Conservation (phyloP, 2,797 vertebrate genomes). For the Phyllotis vaccarum region DNA sequence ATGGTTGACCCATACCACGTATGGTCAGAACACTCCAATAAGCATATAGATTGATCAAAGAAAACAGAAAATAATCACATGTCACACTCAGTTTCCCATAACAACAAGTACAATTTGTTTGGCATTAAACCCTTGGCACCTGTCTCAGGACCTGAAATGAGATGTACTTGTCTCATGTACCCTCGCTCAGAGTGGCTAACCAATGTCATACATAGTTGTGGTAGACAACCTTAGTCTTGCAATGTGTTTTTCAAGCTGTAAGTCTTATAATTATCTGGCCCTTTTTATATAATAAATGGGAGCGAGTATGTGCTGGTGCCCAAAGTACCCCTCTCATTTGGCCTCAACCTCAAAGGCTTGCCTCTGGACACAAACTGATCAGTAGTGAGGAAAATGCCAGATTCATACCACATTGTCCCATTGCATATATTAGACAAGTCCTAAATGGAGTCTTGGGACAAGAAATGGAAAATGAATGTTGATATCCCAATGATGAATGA, state of each 20-base stretch:
- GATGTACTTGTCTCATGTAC: not conserved
- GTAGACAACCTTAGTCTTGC: not conserved
- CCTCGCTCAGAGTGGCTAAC: not conserved
- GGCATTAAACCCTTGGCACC: not conserved
- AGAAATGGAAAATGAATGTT: not conserved
- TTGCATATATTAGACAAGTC: not conserved
- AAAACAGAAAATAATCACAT: slow-evolving; percentile 57
- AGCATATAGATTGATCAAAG: not conserved
- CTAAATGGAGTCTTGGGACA: not conserved
- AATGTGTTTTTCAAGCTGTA: not conserved
- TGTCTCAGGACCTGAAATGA: slow-evolving; percentile 14
- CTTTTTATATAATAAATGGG: not conserved
- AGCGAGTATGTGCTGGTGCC: not conserved
- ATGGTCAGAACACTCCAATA: slow-evolving; percentile 9
- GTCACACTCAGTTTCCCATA: slow-evolving; percentile 24
- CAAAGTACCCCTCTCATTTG: not conserved
- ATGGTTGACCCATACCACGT: not conserved
- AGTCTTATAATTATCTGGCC: not conserved
- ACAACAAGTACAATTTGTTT: slow-evolving; percentile 1
- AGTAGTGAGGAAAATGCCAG: not conserved
- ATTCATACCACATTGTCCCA: not conserved
- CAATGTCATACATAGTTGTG: not conserved
- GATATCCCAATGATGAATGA: not conserved
- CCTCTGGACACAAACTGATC: slow-evolving; percentile 14
- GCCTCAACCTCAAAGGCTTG: slow-evolving; percentile 41